phyloP scores from a whole-genome alignment of 1,140 invertebrate genomes.

The Orussus abietinus region DNA sequence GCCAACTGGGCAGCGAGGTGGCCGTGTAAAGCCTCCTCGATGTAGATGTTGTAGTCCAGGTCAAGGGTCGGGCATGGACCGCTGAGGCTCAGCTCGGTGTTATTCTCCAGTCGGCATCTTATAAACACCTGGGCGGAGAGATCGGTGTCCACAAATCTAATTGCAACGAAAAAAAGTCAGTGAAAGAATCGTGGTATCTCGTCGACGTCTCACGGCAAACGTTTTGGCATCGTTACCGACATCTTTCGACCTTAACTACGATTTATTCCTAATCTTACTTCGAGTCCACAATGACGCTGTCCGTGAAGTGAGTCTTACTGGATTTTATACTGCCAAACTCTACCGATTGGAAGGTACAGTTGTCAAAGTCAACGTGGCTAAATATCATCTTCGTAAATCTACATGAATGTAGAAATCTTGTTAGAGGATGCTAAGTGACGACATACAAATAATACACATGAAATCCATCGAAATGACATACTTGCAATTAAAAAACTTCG shows the following conservation, averaged over 20 bases:
- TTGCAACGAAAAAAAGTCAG: no score
- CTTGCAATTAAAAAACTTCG: conserved; percentile 41
- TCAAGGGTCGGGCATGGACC: conserved; percentile 43
- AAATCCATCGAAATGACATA: conserved; percentile 16
- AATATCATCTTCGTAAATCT: conserved; percentile 54
- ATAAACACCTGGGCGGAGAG: conserved; percentile 50
- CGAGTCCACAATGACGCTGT: conserved; percentile 50
- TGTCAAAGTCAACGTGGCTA: conserved; percentile 55
- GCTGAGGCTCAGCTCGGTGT: conserved; percentile 44
- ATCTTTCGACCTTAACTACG: no score
- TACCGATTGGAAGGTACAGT: conserved; percentile 53
- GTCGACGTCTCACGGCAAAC: no score
- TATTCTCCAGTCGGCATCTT: conserved; percentile 50
- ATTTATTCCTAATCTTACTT: conserved; percentile 33
- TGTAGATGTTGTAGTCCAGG: conserved; percentile 48
- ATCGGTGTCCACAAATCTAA: conserved; percentile 56
- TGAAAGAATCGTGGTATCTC: no score
- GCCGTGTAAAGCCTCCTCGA: conserved; percentile 42
- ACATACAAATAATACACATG: neutral
- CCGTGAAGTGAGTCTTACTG: conserved; percentile 54
- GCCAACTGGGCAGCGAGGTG: conserved; percentile 43
- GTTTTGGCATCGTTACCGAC: no score
- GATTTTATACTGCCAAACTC: conserved; percentile 56
- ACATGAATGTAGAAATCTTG: no score
- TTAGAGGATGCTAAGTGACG: conserved; percentile 1